Evolutionary conservation across 1,140 invertebrate species (phyloP), one percentile per base, ranked within the genome.

Genomic region (Paralvinella palmiformis): DNA sequence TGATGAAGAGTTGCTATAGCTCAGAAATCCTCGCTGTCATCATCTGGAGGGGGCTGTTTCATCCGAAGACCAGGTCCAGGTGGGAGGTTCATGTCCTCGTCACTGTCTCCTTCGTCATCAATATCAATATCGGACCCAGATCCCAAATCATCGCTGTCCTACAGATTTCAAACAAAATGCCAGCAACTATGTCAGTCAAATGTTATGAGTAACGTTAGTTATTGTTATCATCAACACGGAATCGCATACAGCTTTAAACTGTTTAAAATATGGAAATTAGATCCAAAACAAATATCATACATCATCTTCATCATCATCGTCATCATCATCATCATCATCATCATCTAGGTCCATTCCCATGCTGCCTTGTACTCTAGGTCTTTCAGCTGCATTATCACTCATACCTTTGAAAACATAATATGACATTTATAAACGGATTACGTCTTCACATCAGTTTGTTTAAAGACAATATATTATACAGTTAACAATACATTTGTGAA

Each of bases 11-110:
- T 41, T 41, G 37, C 10, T n/a, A 41, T 10, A n/a, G 10, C 37
- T 62, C 29, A 62, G 50, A 62, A 62, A 45, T 62, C 60, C 6
- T 62, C 48, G 24, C 55, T 45, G 60, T 53, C 48, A 55, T 60
- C 60, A 24, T 29, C 24, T 7, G 24, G 24, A 17, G 22, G 22
- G 59, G 44, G 50, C 15, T 33, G 60, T 29, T 24, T 29, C 33
- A n/a, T 24, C 15, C n/a, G n/a, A 20, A 31, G 27, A n/a, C 20
- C 27, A 5, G 32, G 22, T 7, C 35, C 33, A n/a, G 41, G 33
- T n/a, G 22, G 22, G 33, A n/a, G 27, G 29, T 15, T 45, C 60
- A 53, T 62, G 20, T 55, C 44, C 17, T 29, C 17, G 50, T 62
- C 44, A 33, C 35, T 45, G 24, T 53, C 48, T n/a, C 55, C 50